phyloP scores from a whole-genome alignment of 2,797 vertebrate species.

The Vultur gryphus region DNA sequence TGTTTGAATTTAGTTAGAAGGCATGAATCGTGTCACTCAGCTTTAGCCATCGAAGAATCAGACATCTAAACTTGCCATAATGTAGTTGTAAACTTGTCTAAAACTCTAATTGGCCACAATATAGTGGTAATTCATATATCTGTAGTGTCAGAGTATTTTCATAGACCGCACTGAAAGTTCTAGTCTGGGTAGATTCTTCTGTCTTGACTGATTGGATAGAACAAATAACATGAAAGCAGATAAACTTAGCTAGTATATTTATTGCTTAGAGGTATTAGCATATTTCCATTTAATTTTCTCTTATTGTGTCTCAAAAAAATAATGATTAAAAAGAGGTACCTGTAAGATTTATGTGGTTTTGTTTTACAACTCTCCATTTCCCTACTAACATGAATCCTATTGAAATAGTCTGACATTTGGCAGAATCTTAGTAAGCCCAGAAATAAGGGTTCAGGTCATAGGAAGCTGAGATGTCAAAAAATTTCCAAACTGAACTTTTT shows the following conservation, averaged over 20 bases:
- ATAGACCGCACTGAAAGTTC: background rate
- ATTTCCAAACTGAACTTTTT: background rate
- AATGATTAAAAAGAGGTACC: background rate
- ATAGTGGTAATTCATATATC: background rate
- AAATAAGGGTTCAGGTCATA: background rate
- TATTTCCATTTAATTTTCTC: background rate
- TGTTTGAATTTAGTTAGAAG: background rate
- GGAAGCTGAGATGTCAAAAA: background rate
- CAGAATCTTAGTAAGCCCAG: background rate
- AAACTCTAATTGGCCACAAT: background rate
- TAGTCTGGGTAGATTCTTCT: background rate
- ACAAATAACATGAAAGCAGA: background rate
- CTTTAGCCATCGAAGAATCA: background rate
- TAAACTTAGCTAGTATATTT: background rate
- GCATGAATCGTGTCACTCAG: background rate
- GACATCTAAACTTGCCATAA: background rate
- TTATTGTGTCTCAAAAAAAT: background rate
- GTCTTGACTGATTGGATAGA: background rate
- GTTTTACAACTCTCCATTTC: background rate
- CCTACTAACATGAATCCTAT: background rate
- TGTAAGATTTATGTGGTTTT: background rate
- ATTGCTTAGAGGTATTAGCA: fast-evolving
- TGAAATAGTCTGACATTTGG: background rate
- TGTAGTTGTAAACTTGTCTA: background rate
- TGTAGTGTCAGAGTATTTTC: background rate